Evolutionary conservation across 2,113 vertebrate species (phyloP), one percentile per base, ranked within the genome.

Genomic region (Cheilinus undulatus): DNA sequence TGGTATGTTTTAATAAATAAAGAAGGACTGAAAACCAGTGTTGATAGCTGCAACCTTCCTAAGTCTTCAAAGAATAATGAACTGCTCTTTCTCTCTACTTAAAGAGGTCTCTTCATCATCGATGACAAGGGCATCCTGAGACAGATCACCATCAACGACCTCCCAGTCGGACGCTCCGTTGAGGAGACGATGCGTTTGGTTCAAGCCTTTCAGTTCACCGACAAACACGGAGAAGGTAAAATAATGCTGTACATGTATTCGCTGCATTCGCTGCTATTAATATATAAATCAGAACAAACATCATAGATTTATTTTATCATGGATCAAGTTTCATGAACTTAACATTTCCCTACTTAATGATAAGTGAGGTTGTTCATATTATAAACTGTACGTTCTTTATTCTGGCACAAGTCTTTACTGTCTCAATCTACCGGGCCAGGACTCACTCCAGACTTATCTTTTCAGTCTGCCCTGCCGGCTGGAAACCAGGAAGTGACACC

Each of bases 101-200:
- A 40, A 45, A 99, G 97, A 78, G 98, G 98, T 59, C 95, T 99
- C 14, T 99, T 99, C 89, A 98, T 99, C 76, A 97, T 99, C 79
- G 97, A 99, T 48, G 94, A 95, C 17, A 97, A 97, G 38, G 98
- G 97, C 24, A 92, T 96, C 69, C 93, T 99, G 89, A 95, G 97
- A 36, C 97, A 99, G 92, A 99, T 99, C 77, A 99, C 97, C 70
- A 97, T 99, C 82, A 99, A 99, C 4, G 97, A 99, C 89, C 95
- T 99, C n/a, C 98, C 98, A 48, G 97, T 99, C 38, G 97, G 97
- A n/a, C 97, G 97, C 48, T 98, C 93, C 24, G 95, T 99, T 51
- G 97, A 99, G 49, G 97, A 99, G 90, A 97, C 95, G 5, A 88
- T 99, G 75, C 94, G 97, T 68, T 90, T 99, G 81, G 96, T 99